These are phyloP conservation scores for Triplophysa bombifrons DNA, from an alignment of 2,797 vertebrate species.

Conservation along the genomic window DNA sequence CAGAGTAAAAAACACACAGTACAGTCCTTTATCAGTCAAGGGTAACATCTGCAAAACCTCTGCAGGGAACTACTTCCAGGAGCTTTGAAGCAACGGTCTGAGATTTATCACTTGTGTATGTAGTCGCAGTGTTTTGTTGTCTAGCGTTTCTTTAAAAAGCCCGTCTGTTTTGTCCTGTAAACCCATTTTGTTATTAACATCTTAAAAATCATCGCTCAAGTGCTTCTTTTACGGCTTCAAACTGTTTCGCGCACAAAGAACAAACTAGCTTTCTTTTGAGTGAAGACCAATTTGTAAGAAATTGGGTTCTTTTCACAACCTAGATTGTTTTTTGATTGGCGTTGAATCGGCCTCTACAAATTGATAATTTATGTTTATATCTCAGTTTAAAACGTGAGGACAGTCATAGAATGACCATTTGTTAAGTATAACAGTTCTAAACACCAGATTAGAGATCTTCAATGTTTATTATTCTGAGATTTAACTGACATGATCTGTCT, in stretches of 20 bases:
- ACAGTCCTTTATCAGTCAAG: slow-evolving; percentile 23
- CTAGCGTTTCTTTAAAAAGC: neutral
- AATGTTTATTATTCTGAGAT: neutral
- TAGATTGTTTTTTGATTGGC: slow-evolving; percentile 6
- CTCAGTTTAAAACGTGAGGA: neutral
- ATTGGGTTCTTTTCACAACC: slow-evolving; percentile 27
- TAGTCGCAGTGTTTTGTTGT: neutral
- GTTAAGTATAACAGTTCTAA: neutral
- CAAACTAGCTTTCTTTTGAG: slow-evolving; percentile 6
- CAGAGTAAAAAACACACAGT: slow-evolving; percentile 18
- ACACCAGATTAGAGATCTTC: neutral
- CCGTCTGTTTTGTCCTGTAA: neutral
- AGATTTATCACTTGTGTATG: slow-evolving; percentile 19
- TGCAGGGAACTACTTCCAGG: slow-evolving; percentile 16
- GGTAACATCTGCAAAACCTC: slow-evolving; percentile 27
- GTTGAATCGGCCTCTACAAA: neutral
- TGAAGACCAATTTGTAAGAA: neutral
- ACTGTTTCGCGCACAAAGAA: slow-evolving; percentile 1
- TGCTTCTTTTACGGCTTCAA: slow-evolving; percentile 19
- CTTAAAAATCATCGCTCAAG: neutral
- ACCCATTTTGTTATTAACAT: slow-evolving; percentile 16
- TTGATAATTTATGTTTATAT: neutral
- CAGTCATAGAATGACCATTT: neutral
- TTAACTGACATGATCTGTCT: neutral
- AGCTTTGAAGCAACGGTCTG: slow-evolving; percentile 7